Evolutionary conservation across 2,888 invertebrate genomes (phyloP), one percentile per base, ranked within the genome.

Genomic region (Caenorhabditis uteleia): DNA sequence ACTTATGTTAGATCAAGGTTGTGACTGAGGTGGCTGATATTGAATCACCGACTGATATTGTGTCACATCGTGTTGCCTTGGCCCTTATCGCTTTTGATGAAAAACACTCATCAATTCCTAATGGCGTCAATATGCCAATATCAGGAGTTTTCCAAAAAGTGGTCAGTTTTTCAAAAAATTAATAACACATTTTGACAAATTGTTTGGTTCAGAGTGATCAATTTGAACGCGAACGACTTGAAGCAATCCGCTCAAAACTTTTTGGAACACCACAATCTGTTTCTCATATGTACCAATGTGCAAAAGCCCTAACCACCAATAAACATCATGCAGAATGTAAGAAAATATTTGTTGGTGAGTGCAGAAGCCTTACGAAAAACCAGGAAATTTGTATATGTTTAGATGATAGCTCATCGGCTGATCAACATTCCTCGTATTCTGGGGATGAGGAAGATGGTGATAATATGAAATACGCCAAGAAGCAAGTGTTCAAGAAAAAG

Each of bases 1-100:
- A n/a, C n/a, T n/a, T n/a, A n/a, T n/a, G n/a, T n/a, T n/a, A n/a
- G n/a, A n/a, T n/a, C n/a, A n/a, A 75, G 70, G 59, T 53, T 10
- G 69, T 73, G 14, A 75, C 70, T 31, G 72, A 64, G 6, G 67
- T 75, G 7, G 75, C 75, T 1, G 75, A 75, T 48, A 75, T 75
- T 38, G 72, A 75, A 38, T 70, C 68, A 14, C 75, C 75, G 0
- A 40, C 60, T 0, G 75, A 75, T 50, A 75, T 75, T 34, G 69
- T 75, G 14, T 75, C 75, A 1, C 69, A 75, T 47, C 59, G 75
- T 10, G 42, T 73, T 20, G 56, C 61, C 0, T 47, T 62, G 16
- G 66, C 68, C 18, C 49, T 71, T 12, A 27, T 75, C 2, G 68
- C 68, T 6, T 72, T 75, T 39, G 75, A 75, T 34, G 60, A 64